Conservation (phyloP, 2,888 invertebrate species). For the Bombylius major region DNA sequence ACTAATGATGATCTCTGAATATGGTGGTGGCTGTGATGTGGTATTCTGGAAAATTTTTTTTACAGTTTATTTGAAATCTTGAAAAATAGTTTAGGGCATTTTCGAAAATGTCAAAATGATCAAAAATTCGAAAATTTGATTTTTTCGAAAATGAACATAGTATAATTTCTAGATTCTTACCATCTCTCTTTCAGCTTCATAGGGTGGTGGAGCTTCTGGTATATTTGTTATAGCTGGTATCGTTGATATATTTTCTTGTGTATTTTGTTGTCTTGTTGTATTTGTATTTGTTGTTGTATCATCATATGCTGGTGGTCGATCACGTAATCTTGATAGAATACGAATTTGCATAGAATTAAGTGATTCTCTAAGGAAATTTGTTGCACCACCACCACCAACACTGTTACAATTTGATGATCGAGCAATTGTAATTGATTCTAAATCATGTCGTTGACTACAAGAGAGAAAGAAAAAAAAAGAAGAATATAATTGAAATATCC, state of each 20-base stretch:
- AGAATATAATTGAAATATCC: not conserved
- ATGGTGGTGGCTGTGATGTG: constrained; percentile 15
- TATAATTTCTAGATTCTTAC: not conserved
- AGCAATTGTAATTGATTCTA: not conserved
- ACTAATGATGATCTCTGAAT: constrained; percentile 13
- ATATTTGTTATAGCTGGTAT: not conserved
- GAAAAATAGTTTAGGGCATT: too few species aligned
- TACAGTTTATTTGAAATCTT: too few species aligned
- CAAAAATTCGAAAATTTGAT: too few species aligned
- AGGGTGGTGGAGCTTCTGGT: constrained; percentile 17
- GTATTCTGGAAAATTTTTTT: constrained; percentile 2
- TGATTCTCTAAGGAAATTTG: constrained; percentile 15
- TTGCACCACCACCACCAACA: too few species aligned
- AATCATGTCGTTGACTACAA: constrained; percentile 12
- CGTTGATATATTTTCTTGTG: not conserved
- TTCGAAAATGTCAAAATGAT: too few species aligned
- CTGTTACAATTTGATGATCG: too few species aligned
- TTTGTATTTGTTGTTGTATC: not conserved
- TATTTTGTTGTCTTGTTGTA: not conserved
- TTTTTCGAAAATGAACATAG: too few species aligned
- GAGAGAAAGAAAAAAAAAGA: constrained; percentile 4
- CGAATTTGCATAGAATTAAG: constrained; percentile 19
- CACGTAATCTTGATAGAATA: constrained; percentile 17
- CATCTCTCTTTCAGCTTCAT: constrained; percentile 10
- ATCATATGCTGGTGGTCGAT: constrained; percentile 21